Evolutionary conservation across 1,140 invertebrate species (phyloP).

Genomic region (Meloidogyne hapla): DNA sequence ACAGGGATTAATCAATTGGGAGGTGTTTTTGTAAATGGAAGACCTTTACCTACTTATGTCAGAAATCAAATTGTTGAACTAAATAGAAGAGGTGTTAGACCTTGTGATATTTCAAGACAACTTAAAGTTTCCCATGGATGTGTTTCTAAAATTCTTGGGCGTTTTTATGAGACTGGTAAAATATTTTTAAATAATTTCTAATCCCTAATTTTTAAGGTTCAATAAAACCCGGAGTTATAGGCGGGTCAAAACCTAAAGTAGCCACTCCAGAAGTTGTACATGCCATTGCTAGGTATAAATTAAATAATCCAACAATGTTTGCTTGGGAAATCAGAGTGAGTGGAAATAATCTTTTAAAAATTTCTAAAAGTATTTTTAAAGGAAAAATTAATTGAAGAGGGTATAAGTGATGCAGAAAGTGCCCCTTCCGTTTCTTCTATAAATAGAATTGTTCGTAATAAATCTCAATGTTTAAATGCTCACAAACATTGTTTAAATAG

Average conservation of each 20-base stretch:
- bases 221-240: constrained; percentile 74
- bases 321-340: constrained; percentile 80
- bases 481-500: constrained; percentile 6
- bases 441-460: constrained; percentile 73
- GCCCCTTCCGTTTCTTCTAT: constrained; percentile 98
- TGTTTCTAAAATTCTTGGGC: constrained; percentile 85
- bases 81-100: constrained; percentile 80
- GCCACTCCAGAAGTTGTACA: constrained; percentile 96
- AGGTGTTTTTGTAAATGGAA: constrained; percentile 90
- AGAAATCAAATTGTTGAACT: constrained; percentile 87
- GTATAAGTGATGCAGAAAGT: constrained; percentile 95
- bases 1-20: constrained; percentile 88
- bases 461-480: constrained; percentile 22
- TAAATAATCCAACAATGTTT: constrained; percentile 84
- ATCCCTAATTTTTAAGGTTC: constrained; percentile 67
- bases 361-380: not conserved
- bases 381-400: constrained; percentile 89
- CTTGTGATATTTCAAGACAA: constrained; percentile 91
- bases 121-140: constrained; percentile 90
- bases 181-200: not conserved
- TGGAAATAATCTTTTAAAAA: not conserved
- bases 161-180: constrained; percentile 79
- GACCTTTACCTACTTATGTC: constrained; percentile 88
- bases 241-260: constrained; percentile 97
- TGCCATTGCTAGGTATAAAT: constrained; percentile 95